Percentiles rank a stretch among this genome's conserved stretches.
Evolutionary conservation across 2,797 vertebrate species (phyloP).

Genomic region (Anas capensis): DNA sequence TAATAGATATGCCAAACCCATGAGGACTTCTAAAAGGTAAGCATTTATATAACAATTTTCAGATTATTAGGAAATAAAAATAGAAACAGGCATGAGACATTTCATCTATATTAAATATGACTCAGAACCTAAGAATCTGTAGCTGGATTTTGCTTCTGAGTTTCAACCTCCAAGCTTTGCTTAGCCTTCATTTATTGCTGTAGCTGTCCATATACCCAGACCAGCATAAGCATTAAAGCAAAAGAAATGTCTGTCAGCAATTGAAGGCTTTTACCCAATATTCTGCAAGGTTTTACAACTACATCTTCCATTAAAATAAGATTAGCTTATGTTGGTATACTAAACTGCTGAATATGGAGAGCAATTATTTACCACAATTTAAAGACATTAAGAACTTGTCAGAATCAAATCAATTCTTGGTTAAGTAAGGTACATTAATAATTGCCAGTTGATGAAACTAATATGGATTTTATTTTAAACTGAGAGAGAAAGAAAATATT

Average conservation of each 20-base stretch:
- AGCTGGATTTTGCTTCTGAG: neutral
- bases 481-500: conserved; percentile 56
- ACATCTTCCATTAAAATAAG: conserved; percentile 16
- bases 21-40: neutral
- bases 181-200: neutral
- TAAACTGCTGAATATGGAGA: conserved; percentile 46
- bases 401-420: conserved; percentile 73
- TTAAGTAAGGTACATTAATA: conserved; percentile 65
- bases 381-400: conserved; percentile 70
- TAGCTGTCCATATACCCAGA: neutral
- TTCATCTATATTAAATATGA: neutral
- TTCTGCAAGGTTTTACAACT: conserved; percentile 6
- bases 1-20: neutral
- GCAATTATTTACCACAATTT: conserved; percentile 70
- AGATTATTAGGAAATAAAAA: conserved; percentile 23
- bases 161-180: neutral
- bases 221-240: neutral
- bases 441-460: conserved; percentile 66
- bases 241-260: neutral
- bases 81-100: neutral
- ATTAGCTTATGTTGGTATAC: conserved; percentile 10
- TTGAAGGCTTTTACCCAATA: neutral
- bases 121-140: neutral
- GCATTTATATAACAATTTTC: neutral
- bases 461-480: conserved; percentile 76